These are phyloP conservation scores for Hippocampus guttulatus DNA, from an alignment of 2,113 vertebrate genomes.

Conservation along the genomic window DNA sequence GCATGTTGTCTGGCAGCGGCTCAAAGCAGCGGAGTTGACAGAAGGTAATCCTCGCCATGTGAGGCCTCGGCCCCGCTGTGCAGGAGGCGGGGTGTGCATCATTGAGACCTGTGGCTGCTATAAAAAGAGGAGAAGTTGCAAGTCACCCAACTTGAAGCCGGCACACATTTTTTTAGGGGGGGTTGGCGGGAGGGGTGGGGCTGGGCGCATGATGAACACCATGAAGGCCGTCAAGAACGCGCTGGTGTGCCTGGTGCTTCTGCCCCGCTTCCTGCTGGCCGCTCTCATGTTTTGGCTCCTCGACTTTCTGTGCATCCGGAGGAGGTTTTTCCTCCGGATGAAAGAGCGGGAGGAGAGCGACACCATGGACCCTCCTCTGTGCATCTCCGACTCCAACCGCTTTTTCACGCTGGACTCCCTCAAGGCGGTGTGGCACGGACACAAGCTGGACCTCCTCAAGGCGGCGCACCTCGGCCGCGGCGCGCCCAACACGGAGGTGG, in stretches of 20 bases:
- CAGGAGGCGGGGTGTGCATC: conserved; percentile 89
- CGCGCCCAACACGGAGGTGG: conserved; percentile 90
- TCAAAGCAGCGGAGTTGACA: conserved; percentile 57
- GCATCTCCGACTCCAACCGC: conserved; percentile 91
- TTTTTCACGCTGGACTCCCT: conserved; percentile 91
- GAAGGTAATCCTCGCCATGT: conserved; percentile 88
- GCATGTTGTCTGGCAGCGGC: conserved; percentile 30
- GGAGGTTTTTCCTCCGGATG: conserved; percentile 76
- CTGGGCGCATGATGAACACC: conserved; percentile 71
- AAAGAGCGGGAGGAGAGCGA: conserved; percentile 62
- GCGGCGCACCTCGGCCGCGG: conserved; percentile 82
- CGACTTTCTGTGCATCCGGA: conserved; percentile 92
- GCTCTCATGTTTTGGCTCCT: conserved; percentile 93
- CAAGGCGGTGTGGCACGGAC: conserved; percentile 92
- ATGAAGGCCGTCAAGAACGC: conserved; percentile 84
- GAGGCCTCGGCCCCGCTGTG: conserved; percentile 82
- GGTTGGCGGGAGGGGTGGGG: neutral
- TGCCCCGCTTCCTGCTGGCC: conserved; percentile 90
- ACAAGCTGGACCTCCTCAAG: conserved; percentile 94
- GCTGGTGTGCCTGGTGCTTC: conserved; percentile 81
- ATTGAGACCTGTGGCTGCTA: conserved; percentile 84
- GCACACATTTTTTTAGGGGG: conserved; percentile 20
- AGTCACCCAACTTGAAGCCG: conserved; percentile 65
- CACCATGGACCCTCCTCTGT: conserved; percentile 86
- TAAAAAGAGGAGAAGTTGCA: conserved; percentile 80